Evolutionary conservation across 2,113 vertebrate genomes (phyloP), one percentile per base, ranked within the genome.

Genomic region (Uria lomvia): DNA sequence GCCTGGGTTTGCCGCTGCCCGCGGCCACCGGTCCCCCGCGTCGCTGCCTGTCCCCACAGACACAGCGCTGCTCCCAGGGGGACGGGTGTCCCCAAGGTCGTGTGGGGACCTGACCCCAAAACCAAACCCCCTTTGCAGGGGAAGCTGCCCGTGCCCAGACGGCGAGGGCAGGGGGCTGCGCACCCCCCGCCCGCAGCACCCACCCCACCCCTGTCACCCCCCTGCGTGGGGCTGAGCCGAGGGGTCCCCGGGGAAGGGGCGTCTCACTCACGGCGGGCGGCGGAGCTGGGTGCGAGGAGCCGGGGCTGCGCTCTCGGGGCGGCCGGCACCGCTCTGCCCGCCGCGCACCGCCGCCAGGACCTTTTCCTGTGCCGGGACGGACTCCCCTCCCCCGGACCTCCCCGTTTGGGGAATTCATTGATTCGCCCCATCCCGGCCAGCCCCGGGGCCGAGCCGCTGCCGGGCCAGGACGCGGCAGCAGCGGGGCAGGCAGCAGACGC

Each of bases 321-420:
- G 21, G 91, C 84, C 60, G 5, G 76, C 63, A 53, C 87, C 52
- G 42, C 77, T 96, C 84, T 96, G 96, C 59, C 59, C 1, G 2
- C 10, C 2, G 24, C 11, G 2, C n/a, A 40, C 49, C 0, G 84
- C 62, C 22, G 67, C 86, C 91, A 63, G 62, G 30, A 73, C 49
- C 24, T 97, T 97, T 97, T 96, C 96, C 96, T 97, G 94, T 87
- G 73, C 40, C 11, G 65, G 63, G 80, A 84, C 18, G 1, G 49
- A 36, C 18, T 82, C 66, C 75, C 96, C 96, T 93, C 92, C 96
- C 94, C 91, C 90, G 20, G 95, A 60, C 81, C 88, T 96, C 94
- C 94, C 95, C 38, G 12, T 83, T 30, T 59, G 68, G 86, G 89
- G 90, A 92, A 73, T 79, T 88, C 66, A 86, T 68, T 75, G 86